Conservation (phyloP, 2,113 vertebrate species). For the Ochotona princeps region DNA sequence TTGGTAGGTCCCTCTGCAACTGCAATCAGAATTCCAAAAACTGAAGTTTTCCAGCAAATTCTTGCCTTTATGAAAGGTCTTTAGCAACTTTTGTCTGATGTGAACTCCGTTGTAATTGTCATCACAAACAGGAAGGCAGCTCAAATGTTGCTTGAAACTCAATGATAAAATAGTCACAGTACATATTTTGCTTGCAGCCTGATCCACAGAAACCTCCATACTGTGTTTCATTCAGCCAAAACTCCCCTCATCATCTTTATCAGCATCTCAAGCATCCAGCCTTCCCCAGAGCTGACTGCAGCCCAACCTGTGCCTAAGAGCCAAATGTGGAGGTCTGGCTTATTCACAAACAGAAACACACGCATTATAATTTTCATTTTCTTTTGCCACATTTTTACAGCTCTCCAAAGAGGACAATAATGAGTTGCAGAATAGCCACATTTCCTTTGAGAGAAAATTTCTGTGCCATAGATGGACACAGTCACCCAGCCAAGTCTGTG, state of each 20-base stretch:
- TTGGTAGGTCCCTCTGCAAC: neutral
- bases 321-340: neutral
- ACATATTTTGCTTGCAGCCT: neutral
- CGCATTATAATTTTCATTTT: neutral
- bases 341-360: constrained; percentile 22
- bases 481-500: neutral
- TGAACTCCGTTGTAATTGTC: neutral
- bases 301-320: neutral
- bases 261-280: neutral
- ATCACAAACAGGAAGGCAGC: constrained; percentile 1
- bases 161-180: neutral
- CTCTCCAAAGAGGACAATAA: neutral
- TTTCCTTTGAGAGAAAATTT: neutral
- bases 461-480: neutral
- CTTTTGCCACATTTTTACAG: neutral
- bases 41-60: neutral
- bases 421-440: neutral
- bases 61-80: neutral
- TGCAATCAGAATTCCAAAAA: neutral
- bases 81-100: neutral
- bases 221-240: neutral
- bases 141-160: constrained; percentile 11
- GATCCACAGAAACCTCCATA: neutral
- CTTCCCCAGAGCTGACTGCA: neutral
- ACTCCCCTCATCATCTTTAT: neutral